Evolutionary conservation across 1,140 invertebrate species (phyloP).

Genomic region (Lithobius niger): DNA sequence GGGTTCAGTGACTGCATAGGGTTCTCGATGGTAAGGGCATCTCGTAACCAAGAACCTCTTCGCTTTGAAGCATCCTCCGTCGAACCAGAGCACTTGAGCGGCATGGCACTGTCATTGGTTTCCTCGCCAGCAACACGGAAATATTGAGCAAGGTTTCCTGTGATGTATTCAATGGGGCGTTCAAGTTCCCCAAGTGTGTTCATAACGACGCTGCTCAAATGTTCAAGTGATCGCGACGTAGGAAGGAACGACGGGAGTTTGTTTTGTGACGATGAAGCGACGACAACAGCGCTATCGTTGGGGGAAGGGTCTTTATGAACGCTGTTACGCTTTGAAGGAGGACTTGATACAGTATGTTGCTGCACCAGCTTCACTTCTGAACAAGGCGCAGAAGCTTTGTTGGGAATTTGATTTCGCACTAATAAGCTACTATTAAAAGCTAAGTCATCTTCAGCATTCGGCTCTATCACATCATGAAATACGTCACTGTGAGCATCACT

Average conservation of each 20-base stretch:
- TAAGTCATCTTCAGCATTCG: too few species aligned
- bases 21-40: neutral
- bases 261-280: too few species aligned
- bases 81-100: neutral
- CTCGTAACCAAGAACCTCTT: neutral
- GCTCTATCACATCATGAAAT: too few species aligned
- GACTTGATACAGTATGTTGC: too few species aligned
- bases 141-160: constrained; percentile 10
- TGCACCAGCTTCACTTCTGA: too few species aligned
- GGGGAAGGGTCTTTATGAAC: too few species aligned
- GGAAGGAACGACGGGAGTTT: neutral
- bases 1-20: neutral
- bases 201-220: neutral
- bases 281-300: too few species aligned
- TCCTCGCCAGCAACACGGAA: neutral
- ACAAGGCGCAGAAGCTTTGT: too few species aligned
- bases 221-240: constrained; percentile 5
- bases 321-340: too few species aligned
- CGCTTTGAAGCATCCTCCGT: neutral
- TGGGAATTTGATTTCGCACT: too few species aligned
- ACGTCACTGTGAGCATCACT: too few species aligned
- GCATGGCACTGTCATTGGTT: neutral
- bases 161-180: constrained; percentile 7
- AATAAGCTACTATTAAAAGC: too few species aligned
- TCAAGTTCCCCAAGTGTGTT: constrained; percentile 3